Evolutionary conservation across 2,113 vertebrate species (phyloP), one percentile per base, ranked within the genome.

Genomic region (Phalacrocorax brasilianus): DNA sequence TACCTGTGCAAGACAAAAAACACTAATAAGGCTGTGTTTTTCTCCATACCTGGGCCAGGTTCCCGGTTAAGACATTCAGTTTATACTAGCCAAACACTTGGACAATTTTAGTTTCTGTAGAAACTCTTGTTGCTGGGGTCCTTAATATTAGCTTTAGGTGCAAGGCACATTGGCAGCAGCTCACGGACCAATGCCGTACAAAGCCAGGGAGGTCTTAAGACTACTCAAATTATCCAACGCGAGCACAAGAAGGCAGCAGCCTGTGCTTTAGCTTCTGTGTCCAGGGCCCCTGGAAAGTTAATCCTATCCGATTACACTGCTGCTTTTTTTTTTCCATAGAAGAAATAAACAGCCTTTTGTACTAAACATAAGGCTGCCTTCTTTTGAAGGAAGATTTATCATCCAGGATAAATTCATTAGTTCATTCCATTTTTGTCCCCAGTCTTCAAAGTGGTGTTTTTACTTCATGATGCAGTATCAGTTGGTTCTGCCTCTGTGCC

Each of bases 271-370:
- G 77, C 65, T 92, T 91, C 93, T 91, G 74, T 91, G 71, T 68
- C 49, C 84, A 94, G 87, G 93, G 87, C 91, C 93, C 73, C 94
- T 94, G 81, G 77, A 91, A 97, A 97, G 53, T 79, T 93, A 94
- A 96, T 96, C 89, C 93, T 93, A 96, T 83, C 93, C 50, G 1
- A 96, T 96, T 94, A 94, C 87, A 89, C 58, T 35, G 49, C 84
- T 87, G 5, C 28, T 89, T 89, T 90, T 85, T 90, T 85, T 73
- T 82, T 67, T 49, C 6, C 53, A 22, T 5, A 73, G 74, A 82
- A 96, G 80, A 96, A 95, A 97, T 95, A 95, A 93, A 96, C 95
- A 95, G 58, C 42, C 91, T 96, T 95, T 97, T 97, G 87, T 92
- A 82, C 66, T 78, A 92, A 85, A 52, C 92, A 93, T 94, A 95